Evolutionary conservation across 2,797 vertebrate species (phyloP).

Genomic region (Erpetoichthys calabaricus): DNA sequence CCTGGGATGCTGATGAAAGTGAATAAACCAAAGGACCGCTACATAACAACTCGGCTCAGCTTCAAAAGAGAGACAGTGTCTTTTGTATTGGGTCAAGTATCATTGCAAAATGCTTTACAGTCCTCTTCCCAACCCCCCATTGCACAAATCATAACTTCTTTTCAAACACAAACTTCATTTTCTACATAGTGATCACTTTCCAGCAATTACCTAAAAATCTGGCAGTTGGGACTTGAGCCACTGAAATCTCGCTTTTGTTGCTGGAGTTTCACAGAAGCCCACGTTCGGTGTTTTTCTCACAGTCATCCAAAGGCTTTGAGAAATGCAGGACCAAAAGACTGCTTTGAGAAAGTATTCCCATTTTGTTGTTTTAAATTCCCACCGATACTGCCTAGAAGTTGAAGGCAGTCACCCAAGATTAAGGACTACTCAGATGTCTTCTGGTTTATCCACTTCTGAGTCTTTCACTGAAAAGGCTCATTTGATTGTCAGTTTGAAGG

Average conservation of each 20-base stretch:
- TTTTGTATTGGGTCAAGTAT: slow-evolving; percentile 9
- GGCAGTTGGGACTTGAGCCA: slow-evolving; percentile 23
- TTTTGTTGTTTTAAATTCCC: slow-evolving; percentile 2
- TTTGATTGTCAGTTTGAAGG: background rate
- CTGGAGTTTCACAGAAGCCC: slow-evolving; percentile 17
- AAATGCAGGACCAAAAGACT: slow-evolving; percentile 15
- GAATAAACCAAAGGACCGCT: slow-evolving; percentile 13
- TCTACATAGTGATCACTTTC: slow-evolving; percentile 9
- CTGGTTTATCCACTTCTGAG: background rate
- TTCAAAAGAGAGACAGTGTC: slow-evolving; percentile 10
- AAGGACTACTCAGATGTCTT: background rate
- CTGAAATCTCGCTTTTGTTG: slow-evolving; percentile 26
- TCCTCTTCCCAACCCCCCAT: slow-evolving; percentile 14
- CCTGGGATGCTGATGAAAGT: slow-evolving; percentile 18
- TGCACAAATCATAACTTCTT: slow-evolving; percentile 14
- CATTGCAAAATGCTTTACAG: slow-evolving; percentile 9
- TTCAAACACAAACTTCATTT: slow-evolving; percentile 15
- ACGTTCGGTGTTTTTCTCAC: slow-evolving; percentile 23
- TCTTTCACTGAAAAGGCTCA: slow-evolving; percentile 4
- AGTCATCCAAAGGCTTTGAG: slow-evolving; percentile 20
- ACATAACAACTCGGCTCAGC: slow-evolving; percentile 12
- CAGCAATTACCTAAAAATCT: slow-evolving; percentile 28
- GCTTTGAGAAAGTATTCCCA: slow-evolving; percentile 22
- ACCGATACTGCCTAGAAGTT: background rate
- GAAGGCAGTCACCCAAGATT: background rate